Percentiles rank a stretch among this genome's conserved stretches.
phyloP scores from a whole-genome alignment of 1,140 invertebrate genomes.

The Lasioglossum albipes region DNA sequence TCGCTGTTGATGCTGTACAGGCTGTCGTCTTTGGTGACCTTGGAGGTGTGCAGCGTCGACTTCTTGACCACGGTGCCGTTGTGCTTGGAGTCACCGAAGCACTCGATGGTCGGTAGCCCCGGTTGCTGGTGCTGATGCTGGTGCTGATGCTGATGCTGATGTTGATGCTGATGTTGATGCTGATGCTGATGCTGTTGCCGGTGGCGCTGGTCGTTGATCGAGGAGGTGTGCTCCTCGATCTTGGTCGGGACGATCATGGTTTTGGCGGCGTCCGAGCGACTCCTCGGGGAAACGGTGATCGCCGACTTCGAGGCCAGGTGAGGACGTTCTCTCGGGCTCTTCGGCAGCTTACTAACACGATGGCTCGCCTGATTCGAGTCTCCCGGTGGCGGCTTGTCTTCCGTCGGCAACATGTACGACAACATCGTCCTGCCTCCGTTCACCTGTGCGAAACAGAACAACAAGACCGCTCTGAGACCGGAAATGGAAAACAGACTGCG shows the following conservation, averaged over 20 bases:
- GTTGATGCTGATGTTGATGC: constrained; percentile 56
- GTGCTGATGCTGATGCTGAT: too few species aligned
- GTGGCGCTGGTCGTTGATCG: constrained; percentile 54
- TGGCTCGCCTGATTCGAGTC: constrained; percentile 64
- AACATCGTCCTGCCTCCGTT: constrained; percentile 72
- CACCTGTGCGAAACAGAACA: constrained; percentile 41
- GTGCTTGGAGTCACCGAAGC: constrained; percentile 66
- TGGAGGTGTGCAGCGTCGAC: constrained; percentile 74
- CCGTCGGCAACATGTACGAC: constrained; percentile 79
- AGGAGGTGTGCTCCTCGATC: constrained; percentile 61
- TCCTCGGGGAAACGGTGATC: constrained; percentile 61
- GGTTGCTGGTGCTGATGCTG: constrained; percentile 62
- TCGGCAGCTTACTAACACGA: constrained; percentile 48
- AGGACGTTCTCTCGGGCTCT: constrained; percentile 41
- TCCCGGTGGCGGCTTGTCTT: constrained; percentile 78
- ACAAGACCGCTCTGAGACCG: constrained; percentile 3
- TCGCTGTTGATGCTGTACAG: constrained; percentile 78
- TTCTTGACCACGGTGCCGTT: constrained; percentile 72
- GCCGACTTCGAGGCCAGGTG: constrained; percentile 1
- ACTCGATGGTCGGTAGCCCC: constrained; percentile 55
- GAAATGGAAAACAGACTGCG: constrained; percentile 8
- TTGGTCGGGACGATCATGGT: constrained; percentile 69
- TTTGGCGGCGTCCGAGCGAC: constrained; percentile 52
- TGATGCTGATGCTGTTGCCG: constrained; percentile 46
- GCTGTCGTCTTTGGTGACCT: constrained; percentile 77